Evolutionary conservation across 2,888 invertebrate species (phyloP), one percentile per base, ranked within the genome.

Genomic region (Belgica antarctica): DNA sequence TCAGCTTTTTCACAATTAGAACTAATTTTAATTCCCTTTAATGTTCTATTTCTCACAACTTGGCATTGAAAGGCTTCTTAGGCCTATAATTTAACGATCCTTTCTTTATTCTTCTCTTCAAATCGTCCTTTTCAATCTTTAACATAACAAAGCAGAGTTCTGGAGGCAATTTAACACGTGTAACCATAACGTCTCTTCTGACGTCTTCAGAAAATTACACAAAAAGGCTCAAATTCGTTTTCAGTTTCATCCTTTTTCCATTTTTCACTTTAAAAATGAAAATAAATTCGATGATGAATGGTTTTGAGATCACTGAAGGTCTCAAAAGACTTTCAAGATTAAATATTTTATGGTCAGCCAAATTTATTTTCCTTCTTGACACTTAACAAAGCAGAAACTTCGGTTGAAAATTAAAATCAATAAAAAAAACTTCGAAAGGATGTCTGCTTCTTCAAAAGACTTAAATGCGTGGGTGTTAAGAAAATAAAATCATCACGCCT

Each of bases 61-160:
- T n/a, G 3, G 19, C 3, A 31, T 8, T 52, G 22, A 22, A 52
- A 52, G 22, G 52, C 52, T 52, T 52, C 17, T 52, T 41, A 4
- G 22, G 52, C 52, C 65, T 66, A 47, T 66, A 66, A 66, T 66
- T 66, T 66, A 41, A 66, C 65, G 65, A 66, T 66, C 28, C 47
- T 66, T 47, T 63, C 41, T 46, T 47, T 27, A 25, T 41, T 41
- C 10, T 5, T 2, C 10, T 15, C n/a, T 52, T 22, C n/a, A 7
- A 52, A 52, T 52, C 52, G 7, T 52, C n/a, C 12, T n/a, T 12
- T 52, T 22, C 52, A 52, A 52, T 52, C 52, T 52, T 22, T 66
- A 47, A 66, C n/a, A 66, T 46, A 66, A 66, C 65, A 66, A 66
- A 27, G 22, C 41, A 28, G 47, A 46, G 36, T n/a, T 27, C n/a